Conservation (phyloP, 1,140 invertebrate genomes). For the Drosophila arawakana region DNA sequence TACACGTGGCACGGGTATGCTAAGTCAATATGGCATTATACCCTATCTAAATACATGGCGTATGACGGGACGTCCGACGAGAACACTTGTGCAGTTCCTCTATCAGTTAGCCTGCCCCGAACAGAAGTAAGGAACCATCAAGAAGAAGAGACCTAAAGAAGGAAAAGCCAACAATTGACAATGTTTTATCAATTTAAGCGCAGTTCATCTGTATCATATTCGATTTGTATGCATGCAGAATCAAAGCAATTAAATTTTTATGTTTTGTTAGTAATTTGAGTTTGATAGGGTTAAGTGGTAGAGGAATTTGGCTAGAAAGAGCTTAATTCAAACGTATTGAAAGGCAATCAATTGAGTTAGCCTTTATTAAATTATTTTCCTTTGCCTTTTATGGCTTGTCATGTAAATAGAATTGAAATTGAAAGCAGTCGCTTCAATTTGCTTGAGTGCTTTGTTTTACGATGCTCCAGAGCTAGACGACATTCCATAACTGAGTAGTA, state of each 20-base stretch:
- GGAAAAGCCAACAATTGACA: too few relatives aligned
- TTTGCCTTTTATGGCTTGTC: background rate
- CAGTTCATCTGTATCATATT: background rate
- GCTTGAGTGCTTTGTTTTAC: slow-evolving; percentile 11
- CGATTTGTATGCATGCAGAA: background rate
- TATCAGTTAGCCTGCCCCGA: slow-evolving; percentile 85
- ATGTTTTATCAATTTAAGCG: background rate
- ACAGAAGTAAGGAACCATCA: slow-evolving; percentile 23
- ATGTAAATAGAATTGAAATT: background rate
- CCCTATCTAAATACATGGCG: slow-evolving; percentile 86
- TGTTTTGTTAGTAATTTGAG: background rate
- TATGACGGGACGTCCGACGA: slow-evolving; percentile 83
- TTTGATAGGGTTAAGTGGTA: too few relatives aligned
- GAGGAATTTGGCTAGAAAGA: too few relatives aligned
- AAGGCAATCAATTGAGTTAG: background rate
- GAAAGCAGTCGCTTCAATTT: background rate
- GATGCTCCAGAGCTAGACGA: background rate
- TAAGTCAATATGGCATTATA: slow-evolving; percentile 85
- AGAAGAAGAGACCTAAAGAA: background rate
- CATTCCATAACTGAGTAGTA: slow-evolving; percentile 17
- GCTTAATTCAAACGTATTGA: background rate
- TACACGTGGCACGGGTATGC: slow-evolving; percentile 88
- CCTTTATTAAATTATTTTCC: slow-evolving; percentile 6
- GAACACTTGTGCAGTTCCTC: slow-evolving; percentile 72
- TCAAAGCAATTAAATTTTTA: background rate